Base-by-base conservation (phyloP, 2,797 vertebrate genomes). In the Orientallactaga sibirica region DNA sequence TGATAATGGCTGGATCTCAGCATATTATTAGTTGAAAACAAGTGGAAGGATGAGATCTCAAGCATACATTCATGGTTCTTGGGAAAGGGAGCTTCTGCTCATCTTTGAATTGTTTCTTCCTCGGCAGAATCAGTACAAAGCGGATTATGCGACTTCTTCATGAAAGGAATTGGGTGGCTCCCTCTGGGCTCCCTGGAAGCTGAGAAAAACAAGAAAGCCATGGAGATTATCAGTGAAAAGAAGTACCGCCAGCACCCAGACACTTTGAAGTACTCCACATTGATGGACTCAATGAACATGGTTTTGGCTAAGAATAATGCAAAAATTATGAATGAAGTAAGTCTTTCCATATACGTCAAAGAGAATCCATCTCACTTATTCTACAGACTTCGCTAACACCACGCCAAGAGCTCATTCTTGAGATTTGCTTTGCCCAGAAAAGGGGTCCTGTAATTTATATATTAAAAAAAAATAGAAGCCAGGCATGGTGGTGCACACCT, bases 231-330 rank as follows among this genome's bases (percentile, higher is more conserved):
- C 79, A 99, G 98, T 90, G 99, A 99, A n/a, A 99, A 97, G 96
- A 98, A 98, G 11, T 99, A 99, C 93, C 99, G 99, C 29, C 99
- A 99, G 91, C 99, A 99, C 96, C 99, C 99, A n/a, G 99, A 99
- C 86, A 98, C 97, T 62, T 12, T 99, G 91, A 99, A 99, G 92
- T 99, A 98, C 94, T 99, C 99, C 76, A 99, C 99, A 86, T 96
- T 99, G 88, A 98, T 99, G 79, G 99, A 99, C 93, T 98, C 98
- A 33, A 99, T 99, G 99, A 98, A 98, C 97, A 99, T 99, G 98
- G 98, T 97, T 97, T 98, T 99, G 96, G 99, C 99, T 73, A 95
- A 99, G 97, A 98, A 97, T 97, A 99, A 99, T 97, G 98, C 99
- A 24, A 99, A 99, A 97, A 98, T 98, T 77, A 98, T 99, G 97